These are phyloP conservation scores for Myotis lucifugus DNA, from an alignment of 2,113 vertebrate species.

Conservation along the genomic window DNA sequence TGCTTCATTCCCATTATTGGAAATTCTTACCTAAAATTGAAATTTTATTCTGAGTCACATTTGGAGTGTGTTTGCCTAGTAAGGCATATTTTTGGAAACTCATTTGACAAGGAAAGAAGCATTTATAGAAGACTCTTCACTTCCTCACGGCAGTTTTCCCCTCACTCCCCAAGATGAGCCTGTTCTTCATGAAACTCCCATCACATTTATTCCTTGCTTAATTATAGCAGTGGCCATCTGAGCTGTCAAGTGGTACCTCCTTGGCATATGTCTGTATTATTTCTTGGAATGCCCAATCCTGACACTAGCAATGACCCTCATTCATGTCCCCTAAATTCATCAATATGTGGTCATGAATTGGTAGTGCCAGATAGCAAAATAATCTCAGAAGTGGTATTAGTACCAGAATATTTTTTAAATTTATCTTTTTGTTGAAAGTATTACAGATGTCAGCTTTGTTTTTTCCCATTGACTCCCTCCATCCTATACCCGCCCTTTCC, in stretches of 20 bases:
- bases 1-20: neutral
- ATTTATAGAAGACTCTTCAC: neutral
- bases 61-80: neutral
- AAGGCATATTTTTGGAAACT: neutral
- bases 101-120: neutral
- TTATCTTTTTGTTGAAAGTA: no score
- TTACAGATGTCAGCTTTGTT: no score
- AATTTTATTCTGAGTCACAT: neutral
- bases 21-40: conserved; percentile 8
- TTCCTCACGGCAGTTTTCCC: neutral
- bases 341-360: neutral
- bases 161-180: neutral
- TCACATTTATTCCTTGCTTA: neutral
- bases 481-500: no score
- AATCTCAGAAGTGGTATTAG: neutral
- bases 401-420: no score
- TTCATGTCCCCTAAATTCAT: neutral
- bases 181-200: neutral
- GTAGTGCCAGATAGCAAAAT: neutral
- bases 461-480: no score
- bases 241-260: neutral
- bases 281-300: neutral
- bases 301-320: neutral
- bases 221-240: neutral
- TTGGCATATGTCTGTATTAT: no score